Base-by-base conservation (phyloP, 2,113 vertebrate genomes). In the Ammodytes dubius region DNA sequence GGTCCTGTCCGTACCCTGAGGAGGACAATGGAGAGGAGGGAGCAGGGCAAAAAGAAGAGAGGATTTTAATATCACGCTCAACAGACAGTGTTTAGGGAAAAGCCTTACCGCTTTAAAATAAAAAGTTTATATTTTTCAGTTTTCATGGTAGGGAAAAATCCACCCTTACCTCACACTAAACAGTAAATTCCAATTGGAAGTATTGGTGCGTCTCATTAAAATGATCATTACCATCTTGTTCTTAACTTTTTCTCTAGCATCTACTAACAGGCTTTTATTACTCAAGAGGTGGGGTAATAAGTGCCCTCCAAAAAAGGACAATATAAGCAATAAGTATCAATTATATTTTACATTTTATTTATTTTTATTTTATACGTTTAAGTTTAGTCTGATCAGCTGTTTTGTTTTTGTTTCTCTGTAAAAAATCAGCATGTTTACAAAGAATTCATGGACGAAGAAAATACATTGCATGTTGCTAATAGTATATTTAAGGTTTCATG, bases 1-100 rank as follows among this genome's bases (percentile, higher is more conserved):
- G 96, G 91, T 99, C 98, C 95, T 99, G 98, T 91, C 98, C 96
- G 57, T 99, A 99, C 88, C 97, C 98, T 99, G 95, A 58, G 52
- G 82, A 52, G 69, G 54, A 63, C 1, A 2, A 75, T 17, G 78
- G 37, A 58, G 35, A 57, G 13, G 3, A 57, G 40, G 49, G 10
- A 39, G 46, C 1, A 11, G 14, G 15, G 45, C 7, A 67, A n/a
- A 53, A 42, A 71, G 11, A 35, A 19, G 17, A 19, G 17, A 71
- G 13, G 58, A 4, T 5, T 27, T 78, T 46, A 81, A 42, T 54
- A 9, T 70, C n/a, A 47, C 6, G 1, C 6, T 71, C 17, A 61
- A 1, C 39, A 42, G 1, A 47, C 0, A 0, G 2, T 7, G 40
- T 45, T 79, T 13, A 27, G 50, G n/a, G 52, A 76, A n/a, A 74